Evolutionary conservation across 2,797 vertebrate genomes (phyloP).

Genomic region (Mico argentatus): DNA sequence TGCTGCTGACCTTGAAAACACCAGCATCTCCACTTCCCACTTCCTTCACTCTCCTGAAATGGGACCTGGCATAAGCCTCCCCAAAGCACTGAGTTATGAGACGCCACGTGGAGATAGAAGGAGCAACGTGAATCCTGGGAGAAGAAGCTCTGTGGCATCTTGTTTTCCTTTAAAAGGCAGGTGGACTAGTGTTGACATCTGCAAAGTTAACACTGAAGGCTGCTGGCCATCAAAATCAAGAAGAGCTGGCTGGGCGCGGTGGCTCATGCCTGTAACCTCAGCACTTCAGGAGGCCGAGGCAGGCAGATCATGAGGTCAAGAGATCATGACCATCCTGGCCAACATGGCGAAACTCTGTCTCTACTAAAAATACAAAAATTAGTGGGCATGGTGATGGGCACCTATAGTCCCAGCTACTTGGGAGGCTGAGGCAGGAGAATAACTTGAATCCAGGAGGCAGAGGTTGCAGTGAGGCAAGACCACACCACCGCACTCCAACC

Average conservation of each 20-base stretch:
- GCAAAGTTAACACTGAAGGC: not conserved
- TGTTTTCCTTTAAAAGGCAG: not conserved
- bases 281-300: too few species aligned
- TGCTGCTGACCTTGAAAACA: not conserved
- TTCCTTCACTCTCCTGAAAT: not conserved
- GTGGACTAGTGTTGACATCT: not conserved
- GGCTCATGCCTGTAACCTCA: too few species aligned
- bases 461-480: too few species aligned
- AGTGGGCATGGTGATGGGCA: too few species aligned
- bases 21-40: not conserved
- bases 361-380: too few species aligned
- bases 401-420: too few species aligned
- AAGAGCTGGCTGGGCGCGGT: not conserved
- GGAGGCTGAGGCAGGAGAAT: too few species aligned
- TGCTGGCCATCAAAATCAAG: not conserved
- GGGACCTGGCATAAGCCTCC: fast-evolving
- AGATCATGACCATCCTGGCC: too few species aligned
- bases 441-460: too few species aligned
- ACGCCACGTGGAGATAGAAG: not conserved
- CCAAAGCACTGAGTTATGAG: not conserved
- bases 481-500: too few species aligned
- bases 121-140: not conserved
- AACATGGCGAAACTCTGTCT: too few species aligned
- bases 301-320: too few species aligned
- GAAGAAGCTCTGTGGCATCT: not conserved